Conservation (phyloP, 1,140 invertebrate genomes). For the Phortica variegata region DNA sequence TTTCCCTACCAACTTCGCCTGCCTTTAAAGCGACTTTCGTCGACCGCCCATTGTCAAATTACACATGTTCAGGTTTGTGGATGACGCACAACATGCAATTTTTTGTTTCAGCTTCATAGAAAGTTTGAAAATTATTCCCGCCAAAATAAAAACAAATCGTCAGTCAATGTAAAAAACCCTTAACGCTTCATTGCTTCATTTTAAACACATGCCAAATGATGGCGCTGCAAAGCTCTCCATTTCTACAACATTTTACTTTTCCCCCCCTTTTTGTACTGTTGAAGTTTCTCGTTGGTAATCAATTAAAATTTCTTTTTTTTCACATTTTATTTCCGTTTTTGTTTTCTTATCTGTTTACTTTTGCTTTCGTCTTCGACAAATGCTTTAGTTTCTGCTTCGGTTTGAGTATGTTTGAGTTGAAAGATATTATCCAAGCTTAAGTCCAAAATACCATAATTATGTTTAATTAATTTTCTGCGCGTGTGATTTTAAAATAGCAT, state of each 20-base stretch:
- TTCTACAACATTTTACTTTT: not conserved
- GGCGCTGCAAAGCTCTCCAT: not conserved
- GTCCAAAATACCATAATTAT: not conserved
- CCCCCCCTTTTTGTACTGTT: not conserved
- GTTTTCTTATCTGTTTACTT: constrained; percentile 17
- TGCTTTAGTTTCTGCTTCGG: constrained; percentile 13
- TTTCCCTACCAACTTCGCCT: no score
- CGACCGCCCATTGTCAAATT: no score
- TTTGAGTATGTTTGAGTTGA: no score
- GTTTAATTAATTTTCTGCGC: not conserved
- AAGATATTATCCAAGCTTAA: constrained; percentile 1
- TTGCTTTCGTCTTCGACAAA: constrained; percentile 6
- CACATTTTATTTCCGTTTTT: not conserved
- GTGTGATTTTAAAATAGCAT: not conserved
- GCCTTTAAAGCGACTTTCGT: no score
- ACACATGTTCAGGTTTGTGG: no score
- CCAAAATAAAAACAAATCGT: no score
- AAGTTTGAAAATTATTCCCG: constrained; percentile 1
- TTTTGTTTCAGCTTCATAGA: constrained; percentile 2
- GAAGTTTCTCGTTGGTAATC: constrained; percentile 30
- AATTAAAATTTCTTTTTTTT: constrained; percentile 27
- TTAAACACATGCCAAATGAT: not conserved
- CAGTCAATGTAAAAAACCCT: not conserved
- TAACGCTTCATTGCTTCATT: constrained; percentile 7
- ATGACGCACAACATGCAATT: not conserved